These are phyloP conservation scores for Pharmacophagus antenor DNA, from an alignment of 2,888 invertebrate genomes.

Conservation along the genomic window DNA sequence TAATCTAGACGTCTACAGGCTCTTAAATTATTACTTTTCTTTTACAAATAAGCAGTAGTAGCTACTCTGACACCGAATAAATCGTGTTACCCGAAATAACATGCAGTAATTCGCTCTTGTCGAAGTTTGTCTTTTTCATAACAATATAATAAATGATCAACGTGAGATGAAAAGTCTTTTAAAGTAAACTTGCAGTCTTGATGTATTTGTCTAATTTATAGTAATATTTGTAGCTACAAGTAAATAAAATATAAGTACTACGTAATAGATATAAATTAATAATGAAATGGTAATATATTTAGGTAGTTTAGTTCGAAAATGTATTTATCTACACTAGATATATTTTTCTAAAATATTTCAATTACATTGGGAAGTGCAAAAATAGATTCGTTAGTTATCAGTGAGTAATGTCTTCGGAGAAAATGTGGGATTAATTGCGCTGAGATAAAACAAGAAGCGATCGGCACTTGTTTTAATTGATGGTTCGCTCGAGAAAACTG, in stretches of 20 bases:
- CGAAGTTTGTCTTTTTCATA: too few species aligned
- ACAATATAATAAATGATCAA: too few species aligned
- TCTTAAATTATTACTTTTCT: constrained; percentile 10
- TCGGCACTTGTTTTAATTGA: constrained; percentile 26
- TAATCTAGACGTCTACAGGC: constrained; percentile 33
- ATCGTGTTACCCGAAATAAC: too few species aligned
- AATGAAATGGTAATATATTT: not conserved
- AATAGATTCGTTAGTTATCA: constrained; percentile 7
- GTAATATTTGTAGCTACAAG: not conserved
- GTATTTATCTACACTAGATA: not conserved
- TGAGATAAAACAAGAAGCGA: constrained; percentile 20
- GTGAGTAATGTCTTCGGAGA: constrained; percentile 18
- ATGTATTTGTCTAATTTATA: not conserved
- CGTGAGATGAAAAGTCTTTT: too few species aligned
- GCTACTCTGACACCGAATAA: not conserved
- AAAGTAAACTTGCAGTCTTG: too few species aligned
- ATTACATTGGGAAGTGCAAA: not conserved
- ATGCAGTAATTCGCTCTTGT: too few species aligned
- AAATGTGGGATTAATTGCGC: constrained; percentile 25
- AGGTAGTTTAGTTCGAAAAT: too few species aligned
- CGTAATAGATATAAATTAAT: too few species aligned
- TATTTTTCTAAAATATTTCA: not conserved
- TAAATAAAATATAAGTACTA: not conserved
- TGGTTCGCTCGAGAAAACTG: constrained; percentile 7
- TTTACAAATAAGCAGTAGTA: not conserved